phyloP scores from a whole-genome alignment of 2,113 vertebrate species.

The Lepus europaeus region DNA sequence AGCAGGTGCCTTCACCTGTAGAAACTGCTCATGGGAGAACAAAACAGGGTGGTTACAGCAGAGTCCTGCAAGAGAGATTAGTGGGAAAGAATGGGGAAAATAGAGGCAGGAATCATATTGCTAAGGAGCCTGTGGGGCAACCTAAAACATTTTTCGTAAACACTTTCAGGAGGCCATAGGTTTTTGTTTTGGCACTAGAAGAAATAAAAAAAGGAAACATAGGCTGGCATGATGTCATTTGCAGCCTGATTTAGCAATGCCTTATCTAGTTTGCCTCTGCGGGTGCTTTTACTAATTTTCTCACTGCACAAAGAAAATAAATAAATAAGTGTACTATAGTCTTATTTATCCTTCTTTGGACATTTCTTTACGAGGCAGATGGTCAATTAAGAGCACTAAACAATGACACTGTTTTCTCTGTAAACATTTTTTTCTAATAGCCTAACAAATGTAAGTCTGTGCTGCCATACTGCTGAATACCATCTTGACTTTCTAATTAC shows the following conservation, averaged over 20 bases:
- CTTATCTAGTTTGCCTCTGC: constrained; percentile 86
- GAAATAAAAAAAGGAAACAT: constrained; percentile 84
- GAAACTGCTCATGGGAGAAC: background rate
- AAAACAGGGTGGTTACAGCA: background rate
- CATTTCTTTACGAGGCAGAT: constrained; percentile 92
- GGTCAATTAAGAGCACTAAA: constrained; percentile 94
- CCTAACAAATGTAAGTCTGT: constrained; percentile 92
- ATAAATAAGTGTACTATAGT: constrained; percentile 88
- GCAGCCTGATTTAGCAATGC: constrained; percentile 87
- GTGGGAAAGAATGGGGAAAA: background rate
- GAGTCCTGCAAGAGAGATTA: background rate
- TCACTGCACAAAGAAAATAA: constrained; percentile 89
- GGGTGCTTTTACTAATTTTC: constrained; percentile 88
- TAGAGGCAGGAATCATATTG: background rate
- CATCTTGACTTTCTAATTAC: constrained; percentile 94
- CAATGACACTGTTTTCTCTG: constrained; percentile 93
- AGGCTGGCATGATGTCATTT: constrained; percentile 85
- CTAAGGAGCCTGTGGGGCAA: background rate
- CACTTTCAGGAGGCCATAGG: constrained; percentile 80
- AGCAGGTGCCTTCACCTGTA: background rate
- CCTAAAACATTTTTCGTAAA: constrained; percentile 53
- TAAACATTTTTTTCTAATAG: constrained; percentile 94
- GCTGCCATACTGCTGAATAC: constrained; percentile 91
- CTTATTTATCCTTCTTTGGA: constrained; percentile 92
- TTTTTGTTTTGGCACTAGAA: constrained; percentile 82